Evolutionary conservation across 2,797 vertebrate species (phyloP), one percentile per base, ranked within the genome.

Genomic region (Triplophysa bombifrons): DNA sequence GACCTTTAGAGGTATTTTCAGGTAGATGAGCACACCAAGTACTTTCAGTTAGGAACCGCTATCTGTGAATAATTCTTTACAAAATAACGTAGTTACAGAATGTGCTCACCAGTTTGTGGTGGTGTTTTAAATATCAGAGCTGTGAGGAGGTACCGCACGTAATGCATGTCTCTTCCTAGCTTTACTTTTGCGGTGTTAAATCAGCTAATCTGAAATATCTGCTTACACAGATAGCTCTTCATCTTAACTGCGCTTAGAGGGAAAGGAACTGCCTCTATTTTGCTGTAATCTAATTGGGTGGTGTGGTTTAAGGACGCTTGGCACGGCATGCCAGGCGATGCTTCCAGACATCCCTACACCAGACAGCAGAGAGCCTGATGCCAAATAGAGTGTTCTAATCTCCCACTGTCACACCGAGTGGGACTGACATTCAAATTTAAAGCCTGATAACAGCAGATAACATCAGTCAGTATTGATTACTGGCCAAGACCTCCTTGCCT

Each of bases 391-490:
- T 81, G 76, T 87, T 89, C 76, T 89, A 90, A 92, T 90, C 89
- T 88, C 84, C 83, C 76, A 75, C 85, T 85, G 86, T 91, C 88
- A 89, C 86, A 85, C 83, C 83, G 86, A 89, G 86, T 85, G 80
- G 80, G 83, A 86, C 82, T 91, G 92, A 89, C 88, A 90, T 94
- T 93, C 92, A 83, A 89, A 92, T 91, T 91, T 89, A 88, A 91
- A 92, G 89, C 87, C 89, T 71, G 85, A 90, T 89, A 90, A 88
- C 88, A 90, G 90, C 88, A 86, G 91, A 90, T 91, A 88, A 89
- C 85, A 91, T 92, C 87, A 91, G 90, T 88, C 88, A 83, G 87
- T 91, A 88, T 88, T 86, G 88, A 93, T 92, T 86, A 86, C 82
- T 85, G 79, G 81, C 80, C 51, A 84, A 84, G 72, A 82, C 70